Evolutionary conservation across 1,140 invertebrate species (phyloP).

Genomic region (Papilio xuthus): DNA sequence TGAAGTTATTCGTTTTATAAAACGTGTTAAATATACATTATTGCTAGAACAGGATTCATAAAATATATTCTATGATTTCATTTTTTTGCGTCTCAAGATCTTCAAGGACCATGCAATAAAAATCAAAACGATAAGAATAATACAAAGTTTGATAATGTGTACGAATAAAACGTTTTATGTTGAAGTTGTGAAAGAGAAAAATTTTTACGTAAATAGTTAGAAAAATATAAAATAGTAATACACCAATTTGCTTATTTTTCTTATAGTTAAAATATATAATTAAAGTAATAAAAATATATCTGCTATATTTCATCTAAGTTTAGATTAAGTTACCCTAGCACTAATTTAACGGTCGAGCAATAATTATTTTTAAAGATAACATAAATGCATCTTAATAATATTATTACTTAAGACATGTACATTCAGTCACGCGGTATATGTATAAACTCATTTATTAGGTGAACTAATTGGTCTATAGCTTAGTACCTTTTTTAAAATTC

Average conservation of each 20-base stretch:
- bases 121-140: background rate
- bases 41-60: background rate
- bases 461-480: too few relatives aligned
- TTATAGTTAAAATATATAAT: background rate
- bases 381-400: too few relatives aligned
- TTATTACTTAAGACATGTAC: too few relatives aligned
- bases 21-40: background rate
- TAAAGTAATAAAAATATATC: background rate
- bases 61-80: conserved; percentile 11
- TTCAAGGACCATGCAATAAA: background rate
- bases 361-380: background rate
- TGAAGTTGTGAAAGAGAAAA: background rate
- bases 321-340: too few relatives aligned
- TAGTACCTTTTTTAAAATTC: too few relatives aligned
- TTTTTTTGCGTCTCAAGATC: background rate
- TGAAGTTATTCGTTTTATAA: conserved; percentile 9
- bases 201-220: background rate
- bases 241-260: background rate
- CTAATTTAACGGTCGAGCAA: background rate
- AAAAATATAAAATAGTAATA: background rate
- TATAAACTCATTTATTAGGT: too few relatives aligned
- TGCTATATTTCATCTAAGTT: background rate
- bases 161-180: background rate
- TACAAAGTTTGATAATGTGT: background rate
- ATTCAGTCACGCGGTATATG: too few relatives aligned